Evolutionary conservation across 2,888 invertebrate species (phyloP).

Genomic region (Eristalinus sepulchralis): DNA sequence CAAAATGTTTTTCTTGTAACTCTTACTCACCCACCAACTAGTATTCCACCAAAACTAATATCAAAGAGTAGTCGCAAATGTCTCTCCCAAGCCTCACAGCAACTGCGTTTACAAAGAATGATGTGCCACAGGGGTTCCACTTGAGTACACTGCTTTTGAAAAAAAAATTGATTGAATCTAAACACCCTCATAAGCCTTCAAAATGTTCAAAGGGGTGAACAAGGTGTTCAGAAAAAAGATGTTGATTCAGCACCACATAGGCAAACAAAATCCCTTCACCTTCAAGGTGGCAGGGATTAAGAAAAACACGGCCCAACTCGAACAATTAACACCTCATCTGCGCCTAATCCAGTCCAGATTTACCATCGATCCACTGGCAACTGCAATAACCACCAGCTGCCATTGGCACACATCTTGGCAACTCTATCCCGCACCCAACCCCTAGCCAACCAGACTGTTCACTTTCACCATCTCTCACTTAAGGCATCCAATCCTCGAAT

Average conservation of each 20-base stretch:
- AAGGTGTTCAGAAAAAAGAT: neutral
- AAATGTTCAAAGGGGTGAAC: too few relatives aligned
- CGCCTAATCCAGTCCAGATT: neutral
- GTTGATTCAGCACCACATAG: neutral
- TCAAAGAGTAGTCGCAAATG: too few relatives aligned
- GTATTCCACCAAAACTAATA: too few relatives aligned
- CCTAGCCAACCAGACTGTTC: constrained; percentile 31
- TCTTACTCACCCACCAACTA: too few relatives aligned
- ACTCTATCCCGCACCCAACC: constrained; percentile 24
- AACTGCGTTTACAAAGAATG: too few relatives aligned
- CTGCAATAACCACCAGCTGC: neutral
- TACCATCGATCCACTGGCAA: neutral
- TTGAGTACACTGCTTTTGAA: neutral
- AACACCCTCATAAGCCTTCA: neutral
- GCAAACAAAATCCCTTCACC: neutral
- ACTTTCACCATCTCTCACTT: constrained; percentile 58
- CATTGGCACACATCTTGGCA: constrained; percentile 26
- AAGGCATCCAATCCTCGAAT: too few relatives aligned
- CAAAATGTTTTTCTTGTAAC: too few relatives aligned
- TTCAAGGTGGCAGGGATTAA: neutral
- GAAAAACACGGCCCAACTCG: neutral
- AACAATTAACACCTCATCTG: neutral
- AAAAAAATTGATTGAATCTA: neutral
- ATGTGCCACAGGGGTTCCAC: neutral
- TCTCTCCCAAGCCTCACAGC: too few relatives aligned